Evolutionary conservation across 2,888 invertebrate species (phyloP), one percentile per base, ranked within the genome.

Genomic region (Hecatera dysodea): DNA sequence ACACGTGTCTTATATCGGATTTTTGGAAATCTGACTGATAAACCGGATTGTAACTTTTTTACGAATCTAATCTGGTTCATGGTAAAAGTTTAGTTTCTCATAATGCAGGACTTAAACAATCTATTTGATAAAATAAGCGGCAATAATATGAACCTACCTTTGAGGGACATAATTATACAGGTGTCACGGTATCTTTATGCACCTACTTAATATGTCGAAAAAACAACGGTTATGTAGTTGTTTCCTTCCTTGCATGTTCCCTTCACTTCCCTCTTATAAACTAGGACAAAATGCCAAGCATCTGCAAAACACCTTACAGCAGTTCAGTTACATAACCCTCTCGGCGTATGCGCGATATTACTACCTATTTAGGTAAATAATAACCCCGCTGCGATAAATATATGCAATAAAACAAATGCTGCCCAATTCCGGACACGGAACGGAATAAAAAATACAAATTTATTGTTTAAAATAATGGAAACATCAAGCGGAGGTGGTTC

Each of bases 371-470:
- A 64, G 69, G 64, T 70, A 81, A 75, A 84, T 81, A 75, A 83
- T 81, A 74, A 75, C 73, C 68, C 61, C 44, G 65, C 78, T 68
- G 66, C 78, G 79, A 57, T 79, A 72, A 76, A 57, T 80, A 74
- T 71, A 66, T 68, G 64, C 72, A 85, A 85, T 82, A 85, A 87
- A 86, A 85, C 82, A 86, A 86, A 88, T 83, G 85, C 78, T 72
- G 75, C 62, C 64, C 77, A 83, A 74, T 83, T 85, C 78, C 81
- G 71, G 77, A 39, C 71, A 67, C 27, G 39, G 27, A 64, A 61
- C 71, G 61, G 67, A 63, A 72, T 48, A 84, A 88, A 86, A 87
- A 87, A 85, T 77, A 80, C 74, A 85, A 84, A 87, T 83, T 85
- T 89, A 86, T 85, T 73, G 79, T 71, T 72, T 72, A 56, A 69